Evolutionary conservation across 2,797 vertebrate genomes (phyloP).

Genomic region (Sternotherus odoratus): DNA sequence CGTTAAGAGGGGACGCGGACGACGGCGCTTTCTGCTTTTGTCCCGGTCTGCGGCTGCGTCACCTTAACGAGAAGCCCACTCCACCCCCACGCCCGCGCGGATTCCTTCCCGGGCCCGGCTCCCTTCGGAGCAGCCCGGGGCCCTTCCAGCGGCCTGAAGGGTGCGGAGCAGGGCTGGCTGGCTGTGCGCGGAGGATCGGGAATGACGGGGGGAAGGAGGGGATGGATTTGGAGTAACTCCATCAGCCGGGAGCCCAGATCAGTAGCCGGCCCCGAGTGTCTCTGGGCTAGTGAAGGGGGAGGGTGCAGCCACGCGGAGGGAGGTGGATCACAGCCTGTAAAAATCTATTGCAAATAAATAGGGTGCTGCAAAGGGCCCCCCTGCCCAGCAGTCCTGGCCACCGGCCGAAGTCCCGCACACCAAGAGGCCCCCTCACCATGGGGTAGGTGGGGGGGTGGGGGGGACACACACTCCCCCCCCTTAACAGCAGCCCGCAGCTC

Average conservation of each 20-base stretch:
- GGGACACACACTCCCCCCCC: background rate
- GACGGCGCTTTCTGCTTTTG: background rate
- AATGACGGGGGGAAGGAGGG: too few relatives aligned
- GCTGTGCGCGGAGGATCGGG: background rate
- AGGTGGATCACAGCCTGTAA: background rate
- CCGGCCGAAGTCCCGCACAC: background rate
- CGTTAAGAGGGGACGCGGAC: background rate
- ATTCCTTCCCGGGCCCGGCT: too few relatives aligned
- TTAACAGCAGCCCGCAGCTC: background rate
- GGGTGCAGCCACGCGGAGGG: background rate
- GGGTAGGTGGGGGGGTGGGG: too few relatives aligned
- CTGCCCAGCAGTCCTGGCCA: background rate
- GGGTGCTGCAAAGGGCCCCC: background rate
- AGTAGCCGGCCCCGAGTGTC: too few relatives aligned
- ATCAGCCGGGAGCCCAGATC: background rate
- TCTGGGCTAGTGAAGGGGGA: too few relatives aligned
- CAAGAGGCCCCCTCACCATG: rapidly evolving
- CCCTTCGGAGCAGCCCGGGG: too few relatives aligned
- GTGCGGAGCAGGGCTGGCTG: background rate
- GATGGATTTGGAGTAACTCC: background rate
- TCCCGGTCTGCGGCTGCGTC: background rate
- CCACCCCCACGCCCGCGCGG: too few relatives aligned
- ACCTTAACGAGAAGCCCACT: background rate
- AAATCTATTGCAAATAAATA: background rate
- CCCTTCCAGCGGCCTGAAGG: too few relatives aligned